These are phyloP conservation scores for Pinna nobilis DNA, from an alignment of 1,140 invertebrate species.

Conservation along the genomic window DNA sequence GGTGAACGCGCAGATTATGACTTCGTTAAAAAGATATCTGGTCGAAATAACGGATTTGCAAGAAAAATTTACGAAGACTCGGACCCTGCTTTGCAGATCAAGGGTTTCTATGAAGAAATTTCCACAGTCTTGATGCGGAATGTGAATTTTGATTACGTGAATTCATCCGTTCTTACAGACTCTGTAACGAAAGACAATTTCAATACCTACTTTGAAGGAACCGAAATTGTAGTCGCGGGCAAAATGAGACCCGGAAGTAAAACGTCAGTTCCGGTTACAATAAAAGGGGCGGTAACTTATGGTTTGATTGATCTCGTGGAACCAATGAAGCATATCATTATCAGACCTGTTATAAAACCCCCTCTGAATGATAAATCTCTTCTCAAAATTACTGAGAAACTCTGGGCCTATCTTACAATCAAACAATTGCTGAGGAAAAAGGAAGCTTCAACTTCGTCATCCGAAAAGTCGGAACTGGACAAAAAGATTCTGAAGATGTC, in stretches of 20 bases:
- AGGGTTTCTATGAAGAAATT: conserved; percentile 81
- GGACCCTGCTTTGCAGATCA: conserved; percentile 80
- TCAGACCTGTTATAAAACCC: too few relatives aligned
- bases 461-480: conserved; percentile 39
- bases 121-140: conserved; percentile 81
- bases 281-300: too few relatives aligned
- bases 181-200: conserved; percentile 53
- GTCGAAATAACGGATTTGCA: conserved; percentile 81
- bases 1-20: conserved; percentile 82
- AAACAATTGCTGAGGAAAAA: conserved; percentile 79
- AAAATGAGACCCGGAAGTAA: too few relatives aligned
- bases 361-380: too few relatives aligned
- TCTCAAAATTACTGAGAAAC: conserved; percentile 78
- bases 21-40: conserved; percentile 80
- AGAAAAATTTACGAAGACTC: conserved; percentile 83
- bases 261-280: too few relatives aligned
- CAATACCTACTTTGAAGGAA: conserved; percentile 42
- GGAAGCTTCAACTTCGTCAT: conserved; percentile 14
- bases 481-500: conserved; percentile 46
- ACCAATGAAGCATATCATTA: too few relatives aligned
- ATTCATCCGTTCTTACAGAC: conserved; percentile 46
- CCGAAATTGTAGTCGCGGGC: conserved; percentile 52
- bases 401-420: conserved; percentile 83
- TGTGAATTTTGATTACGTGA: conserved; percentile 80
- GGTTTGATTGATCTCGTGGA: too few relatives aligned